phyloP scores from a whole-genome alignment of 1,140 invertebrate genomes.

The Drosophila burlai region DNA sequence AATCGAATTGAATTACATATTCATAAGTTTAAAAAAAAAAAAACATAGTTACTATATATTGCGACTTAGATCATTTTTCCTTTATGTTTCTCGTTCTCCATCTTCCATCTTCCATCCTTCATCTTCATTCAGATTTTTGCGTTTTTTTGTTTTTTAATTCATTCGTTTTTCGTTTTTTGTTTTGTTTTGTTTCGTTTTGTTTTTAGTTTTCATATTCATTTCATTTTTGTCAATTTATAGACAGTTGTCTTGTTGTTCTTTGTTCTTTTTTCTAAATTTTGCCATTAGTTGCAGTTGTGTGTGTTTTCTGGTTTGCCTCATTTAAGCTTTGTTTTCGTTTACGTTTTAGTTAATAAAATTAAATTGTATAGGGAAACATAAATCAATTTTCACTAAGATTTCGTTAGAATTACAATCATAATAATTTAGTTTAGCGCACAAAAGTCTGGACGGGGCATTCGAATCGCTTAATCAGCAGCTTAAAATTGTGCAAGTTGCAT shows the following conservation, averaged over 20 bases:
- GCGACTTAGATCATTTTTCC: slow-evolving; percentile 56
- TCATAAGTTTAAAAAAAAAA: slow-evolving; percentile 41
- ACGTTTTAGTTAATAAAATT: slow-evolving; percentile 45
- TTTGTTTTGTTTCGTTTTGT: slow-evolving; percentile 6
- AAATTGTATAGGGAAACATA: slow-evolving; percentile 58
- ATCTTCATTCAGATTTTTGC: neutral
- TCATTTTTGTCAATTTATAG: slow-evolving; percentile 66
- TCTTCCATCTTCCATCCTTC: neutral
- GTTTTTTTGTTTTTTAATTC: slow-evolving; percentile 10
- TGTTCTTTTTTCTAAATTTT: slow-evolving; percentile 47
- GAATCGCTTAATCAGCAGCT: neutral
- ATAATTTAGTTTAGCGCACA: slow-evolving; percentile 73
- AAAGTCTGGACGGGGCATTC: slow-evolving; percentile 20
- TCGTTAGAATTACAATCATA: slow-evolving; percentile 59
- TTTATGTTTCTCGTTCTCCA: neutral
- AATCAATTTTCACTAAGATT: slow-evolving; percentile 80
- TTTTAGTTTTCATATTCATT: slow-evolving; percentile 8
- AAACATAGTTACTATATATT: slow-evolving; percentile 57
- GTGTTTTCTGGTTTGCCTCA: slow-evolving; percentile 60
- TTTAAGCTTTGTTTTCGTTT: slow-evolving; percentile 71
- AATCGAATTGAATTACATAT: slow-evolving; percentile 64
- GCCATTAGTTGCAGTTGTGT: slow-evolving; percentile 45
- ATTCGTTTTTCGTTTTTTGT: slow-evolving; percentile 14
- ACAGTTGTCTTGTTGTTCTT: slow-evolving; percentile 48
- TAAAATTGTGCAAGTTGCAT: neutral